phyloP scores from a whole-genome alignment of 2,888 invertebrate species.

The Tetranychus piercei region DNA sequence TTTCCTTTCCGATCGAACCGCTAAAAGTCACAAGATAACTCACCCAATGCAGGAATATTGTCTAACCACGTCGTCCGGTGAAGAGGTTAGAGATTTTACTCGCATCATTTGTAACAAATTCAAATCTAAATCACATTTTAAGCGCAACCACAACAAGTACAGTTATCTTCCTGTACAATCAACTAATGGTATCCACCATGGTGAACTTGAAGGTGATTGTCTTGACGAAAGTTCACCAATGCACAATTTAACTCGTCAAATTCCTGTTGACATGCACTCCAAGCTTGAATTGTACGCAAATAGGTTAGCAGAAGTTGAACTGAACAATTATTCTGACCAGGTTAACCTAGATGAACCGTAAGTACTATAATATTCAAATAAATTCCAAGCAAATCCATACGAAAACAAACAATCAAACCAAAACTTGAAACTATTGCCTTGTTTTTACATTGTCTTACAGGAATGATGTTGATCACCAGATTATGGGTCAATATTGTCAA shows the following conservation, averaged over 20 bases:
- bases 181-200: slow-evolving; percentile 49
- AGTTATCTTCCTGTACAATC: slow-evolving; percentile 91
- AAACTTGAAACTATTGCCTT: too few species aligned
- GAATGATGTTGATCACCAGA: slow-evolving; percentile 50
- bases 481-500: slow-evolving; percentile 46
- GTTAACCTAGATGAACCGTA: slow-evolving; percentile 43
- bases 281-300: slow-evolving; percentile 89
- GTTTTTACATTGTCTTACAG: too few species aligned
- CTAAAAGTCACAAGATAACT: slow-evolving; percentile 83
- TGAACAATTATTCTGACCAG: slow-evolving; percentile 51
- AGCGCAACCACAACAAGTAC: slow-evolving; percentile 46
- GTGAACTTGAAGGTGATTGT: slow-evolving; percentile 26
- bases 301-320: slow-evolving; percentile 75
- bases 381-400: too few species aligned
- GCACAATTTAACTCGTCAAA: slow-evolving; percentile 40
- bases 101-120: slow-evolving; percentile 91
- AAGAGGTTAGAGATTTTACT: slow-evolving; percentile 94
- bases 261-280: slow-evolving; percentile 55
- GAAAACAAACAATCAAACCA: slow-evolving; percentile 48
- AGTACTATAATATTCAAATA: neutral
- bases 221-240: slow-evolving; percentile 57
- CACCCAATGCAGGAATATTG: slow-evolving; percentile 99
- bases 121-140: slow-evolving; percentile 65
- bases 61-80: slow-evolving; percentile 51
- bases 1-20: slow-evolving; percentile 89